Evolutionary conservation across 2,888 invertebrate genomes (phyloP).

Genomic region (Palloptera scutellata): DNA sequence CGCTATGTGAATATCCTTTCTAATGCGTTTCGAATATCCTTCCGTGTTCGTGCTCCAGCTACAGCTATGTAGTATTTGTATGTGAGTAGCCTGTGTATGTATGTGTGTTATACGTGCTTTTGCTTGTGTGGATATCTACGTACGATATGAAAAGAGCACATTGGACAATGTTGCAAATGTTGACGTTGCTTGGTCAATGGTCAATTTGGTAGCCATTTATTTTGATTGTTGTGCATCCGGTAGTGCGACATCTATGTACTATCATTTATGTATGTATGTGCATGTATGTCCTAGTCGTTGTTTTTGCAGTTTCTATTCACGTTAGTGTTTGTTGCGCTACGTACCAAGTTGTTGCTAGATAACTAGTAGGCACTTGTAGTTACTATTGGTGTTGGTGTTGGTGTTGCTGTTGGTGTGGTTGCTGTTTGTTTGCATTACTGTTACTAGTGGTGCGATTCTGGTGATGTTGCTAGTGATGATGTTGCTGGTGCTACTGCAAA

Average conservation of each 20-base stretch:
- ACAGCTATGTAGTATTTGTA: not conserved
- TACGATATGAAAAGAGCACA: not conserved
- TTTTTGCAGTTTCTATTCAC: not conserved
- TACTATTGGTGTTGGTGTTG: not conserved
- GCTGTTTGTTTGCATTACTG: not conserved
- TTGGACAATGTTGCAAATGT: slow-evolving; percentile 19
- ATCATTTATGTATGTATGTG: not conserved
- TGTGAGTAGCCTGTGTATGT: not conserved
- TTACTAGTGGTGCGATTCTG: not conserved
- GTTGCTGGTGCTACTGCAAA: not conserved
- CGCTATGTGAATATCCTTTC: not conserved
- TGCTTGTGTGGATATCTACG: not conserved
- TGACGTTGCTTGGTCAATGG: slow-evolving; percentile 35
- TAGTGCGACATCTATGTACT: slow-evolving; percentile 18
- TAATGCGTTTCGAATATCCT: slow-evolving; percentile 10
- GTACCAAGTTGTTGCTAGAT: not conserved
- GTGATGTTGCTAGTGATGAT: not conserved
- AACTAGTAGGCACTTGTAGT: not conserved
- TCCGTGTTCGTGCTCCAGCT: not conserved
- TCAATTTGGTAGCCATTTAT: slow-evolving; percentile 41
- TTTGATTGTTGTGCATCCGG: slow-evolving; percentile 55
- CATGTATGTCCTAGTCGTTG: not conserved
- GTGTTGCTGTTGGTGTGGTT: not conserved
- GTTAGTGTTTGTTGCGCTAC: not conserved
- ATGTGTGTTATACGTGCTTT: not conserved